A percentile compares a stretch with the other conserved stretches of the same genome.
These are phyloP conservation scores for Catocala nupta DNA, from an alignment of 2,888 invertebrate species.

Conservation along the genomic window DNA sequence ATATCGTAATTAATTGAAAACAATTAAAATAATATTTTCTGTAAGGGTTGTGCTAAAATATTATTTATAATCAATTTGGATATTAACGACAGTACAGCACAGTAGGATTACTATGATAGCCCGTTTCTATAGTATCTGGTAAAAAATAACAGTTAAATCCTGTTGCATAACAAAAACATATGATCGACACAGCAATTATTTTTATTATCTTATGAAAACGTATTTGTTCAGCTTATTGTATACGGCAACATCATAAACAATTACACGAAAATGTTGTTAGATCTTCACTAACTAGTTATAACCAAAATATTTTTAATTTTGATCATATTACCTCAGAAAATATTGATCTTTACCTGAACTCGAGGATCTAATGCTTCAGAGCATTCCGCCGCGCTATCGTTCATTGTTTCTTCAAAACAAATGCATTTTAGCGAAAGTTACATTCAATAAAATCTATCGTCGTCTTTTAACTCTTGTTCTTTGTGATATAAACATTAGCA, in stretches of 20 bases:
- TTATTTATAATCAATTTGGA: too few species aligned
- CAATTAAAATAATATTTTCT: too few species aligned
- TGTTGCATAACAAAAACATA: slow-evolving; percentile 54
- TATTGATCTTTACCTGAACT: slow-evolving; percentile 90
- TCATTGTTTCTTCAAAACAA: slow-evolving; percentile 82
- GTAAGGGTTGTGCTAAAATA: too few species aligned
- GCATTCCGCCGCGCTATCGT: slow-evolving; percentile 87
- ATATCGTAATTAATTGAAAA: too few species aligned
- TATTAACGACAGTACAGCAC: neutral
- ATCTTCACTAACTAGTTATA: neutral
- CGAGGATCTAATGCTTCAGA: slow-evolving; percentile 93
- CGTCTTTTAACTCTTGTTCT: slow-evolving; percentile 43
- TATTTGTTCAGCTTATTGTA: neutral
- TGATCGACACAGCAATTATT: slow-evolving; percentile 30
- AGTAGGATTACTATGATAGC: too few species aligned
- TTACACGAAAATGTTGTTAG: neutral
- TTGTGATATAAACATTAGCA: slow-evolving; percentile 52
- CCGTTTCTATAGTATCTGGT: neutral
- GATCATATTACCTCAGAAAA: slow-evolving; percentile 56
- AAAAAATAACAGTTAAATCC: slow-evolving; percentile 9
- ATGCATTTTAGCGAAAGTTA: slow-evolving; percentile 69
- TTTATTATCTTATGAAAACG: slow-evolving; percentile 7
- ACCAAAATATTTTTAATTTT: slow-evolving; percentile 14
- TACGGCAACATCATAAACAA: slow-evolving; percentile 1
- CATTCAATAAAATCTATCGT: slow-evolving; percentile 52